Conservation (phyloP, 64 coral and sea anemone species). For the Stichodactyla helianthus region DNA sequence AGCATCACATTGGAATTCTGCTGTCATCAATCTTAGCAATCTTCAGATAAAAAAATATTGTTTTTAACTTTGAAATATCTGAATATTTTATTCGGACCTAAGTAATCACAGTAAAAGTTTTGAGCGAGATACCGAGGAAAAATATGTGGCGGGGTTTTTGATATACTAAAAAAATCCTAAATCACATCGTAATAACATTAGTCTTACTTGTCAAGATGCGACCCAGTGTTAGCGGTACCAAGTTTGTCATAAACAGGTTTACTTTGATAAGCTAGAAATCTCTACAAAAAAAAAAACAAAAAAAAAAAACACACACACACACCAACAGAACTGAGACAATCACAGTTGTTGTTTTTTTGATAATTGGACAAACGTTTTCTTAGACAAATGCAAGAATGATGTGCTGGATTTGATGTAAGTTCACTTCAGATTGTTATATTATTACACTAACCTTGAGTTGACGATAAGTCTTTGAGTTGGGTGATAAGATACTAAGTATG, state of each 20-base stretch:
- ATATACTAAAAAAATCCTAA: background rate
- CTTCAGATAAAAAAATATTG: background rate
- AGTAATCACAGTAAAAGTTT: no score
- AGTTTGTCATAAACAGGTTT: conserved; percentile 25
- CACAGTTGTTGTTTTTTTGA: no score
- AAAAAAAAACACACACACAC: background rate
- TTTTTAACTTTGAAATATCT: background rate
- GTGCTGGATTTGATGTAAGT: background rate
- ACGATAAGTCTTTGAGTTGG: background rate
- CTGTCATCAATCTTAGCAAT: conserved; percentile 9
- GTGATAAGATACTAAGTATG: background rate
- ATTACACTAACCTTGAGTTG: background rate
- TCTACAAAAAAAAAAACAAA: background rate
- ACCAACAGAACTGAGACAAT: no score
- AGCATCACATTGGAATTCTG: conserved; percentile 33
- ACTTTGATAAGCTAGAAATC: conserved; percentile 31
- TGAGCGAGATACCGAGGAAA: no score
- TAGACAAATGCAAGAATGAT: no score
- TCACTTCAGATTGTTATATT: background rate
- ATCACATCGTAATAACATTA: background rate
- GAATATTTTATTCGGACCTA: background rate
- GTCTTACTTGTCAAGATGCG: conserved; percentile 21
- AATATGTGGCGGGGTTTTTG: background rate
- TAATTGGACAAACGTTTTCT: no score
- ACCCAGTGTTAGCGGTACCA: conserved; percentile 27